Base-by-base conservation (phyloP, 1,140 invertebrate species). In the Zaprionus lachaisei region DNA sequence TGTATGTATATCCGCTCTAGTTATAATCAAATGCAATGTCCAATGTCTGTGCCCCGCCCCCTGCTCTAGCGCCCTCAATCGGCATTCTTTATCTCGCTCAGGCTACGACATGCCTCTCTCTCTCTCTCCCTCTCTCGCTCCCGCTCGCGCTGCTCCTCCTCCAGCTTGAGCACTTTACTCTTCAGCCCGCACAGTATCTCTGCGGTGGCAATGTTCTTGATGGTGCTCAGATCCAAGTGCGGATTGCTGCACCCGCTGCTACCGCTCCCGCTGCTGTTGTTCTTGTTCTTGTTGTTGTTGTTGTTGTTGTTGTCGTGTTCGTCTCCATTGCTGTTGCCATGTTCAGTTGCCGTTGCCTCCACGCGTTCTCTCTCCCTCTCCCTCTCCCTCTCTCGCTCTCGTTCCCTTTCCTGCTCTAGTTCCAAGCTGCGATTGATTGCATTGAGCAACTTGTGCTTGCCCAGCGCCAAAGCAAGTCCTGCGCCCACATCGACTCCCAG, bases 81-180 rank as follows among this genome's bases (percentile, higher is more conserved):
- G 28, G 84, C 91, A 44, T 92, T 91, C 71, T 91, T 92, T 51
- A 92, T 92, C 62, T 92, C 91, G 63, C 71, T 84, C 20, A 91
- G 75, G 31, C 62, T 91, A 58, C 91, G 87, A 65, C 91, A 91
- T 41, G 90, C 77, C 22, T 91, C 81, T 1, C 69, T 38, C 31
- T 86, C 81, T 4, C 72, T 49, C 38, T 79, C 72, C 72, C 81
- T 4, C 54, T 69, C 64, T 54, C 72, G 20, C 11, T 82, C 83
- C 2, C 86, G 67, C 44, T 92, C 91, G n/a, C 85, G 72, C 61
- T 87, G 84, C 74, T 87, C 74, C 60, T 89, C 84, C 69, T 92
- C 91, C 75, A 92, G 78, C 58, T 92, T 92, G 54, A 92, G 91
- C 37, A 92, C 91, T 68, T 92, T 92, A 69, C 84, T 92, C 82